A percentile compares a stretch with the other conserved stretches of the same genome.
phyloP scores from a whole-genome alignment of 2,888 invertebrate genomes.

The Plebejus argus region DNA sequence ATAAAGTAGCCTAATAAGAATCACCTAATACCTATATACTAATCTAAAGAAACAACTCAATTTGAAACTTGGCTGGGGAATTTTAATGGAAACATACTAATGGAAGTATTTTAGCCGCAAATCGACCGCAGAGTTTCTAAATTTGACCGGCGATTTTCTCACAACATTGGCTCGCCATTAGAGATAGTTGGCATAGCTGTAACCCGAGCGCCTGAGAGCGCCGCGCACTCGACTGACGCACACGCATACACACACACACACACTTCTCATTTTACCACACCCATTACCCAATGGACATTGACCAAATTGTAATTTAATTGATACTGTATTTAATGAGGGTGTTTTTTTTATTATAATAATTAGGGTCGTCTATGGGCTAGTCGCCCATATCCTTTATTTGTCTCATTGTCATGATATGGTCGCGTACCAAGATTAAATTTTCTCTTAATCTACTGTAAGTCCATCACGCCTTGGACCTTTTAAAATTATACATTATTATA shows the following conservation, averaged over 20 bases:
- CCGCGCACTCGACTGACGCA: constrained; percentile 53
- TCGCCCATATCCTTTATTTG: no score
- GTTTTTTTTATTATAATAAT: no score
- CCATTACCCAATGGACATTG: constrained; percentile 64
- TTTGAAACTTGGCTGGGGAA: neutral
- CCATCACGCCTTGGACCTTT: no score
- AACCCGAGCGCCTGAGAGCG: constrained; percentile 73
- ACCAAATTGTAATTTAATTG: constrained; percentile 58
- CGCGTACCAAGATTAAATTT: no score
- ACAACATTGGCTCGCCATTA: constrained; percentile 49
- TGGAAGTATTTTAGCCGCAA: constrained; percentile 42
- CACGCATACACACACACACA: constrained; percentile 31
- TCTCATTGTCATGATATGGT: no score
- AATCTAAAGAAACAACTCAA: neutral
- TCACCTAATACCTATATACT: neutral
- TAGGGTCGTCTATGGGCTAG: no score
- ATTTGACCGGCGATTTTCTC: constrained; percentile 50
- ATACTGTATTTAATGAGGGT: no score
- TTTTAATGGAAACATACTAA: constrained; percentile 30
- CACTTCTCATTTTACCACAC: constrained; percentile 66
- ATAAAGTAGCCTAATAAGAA: no score
- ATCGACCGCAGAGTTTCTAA: constrained; percentile 44
- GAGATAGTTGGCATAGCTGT: constrained; percentile 55
- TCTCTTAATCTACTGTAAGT: no score
- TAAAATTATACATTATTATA: no score